Conservation (phyloP, 2,888 invertebrate species). For the Mechanitis mazaeus region DNA sequence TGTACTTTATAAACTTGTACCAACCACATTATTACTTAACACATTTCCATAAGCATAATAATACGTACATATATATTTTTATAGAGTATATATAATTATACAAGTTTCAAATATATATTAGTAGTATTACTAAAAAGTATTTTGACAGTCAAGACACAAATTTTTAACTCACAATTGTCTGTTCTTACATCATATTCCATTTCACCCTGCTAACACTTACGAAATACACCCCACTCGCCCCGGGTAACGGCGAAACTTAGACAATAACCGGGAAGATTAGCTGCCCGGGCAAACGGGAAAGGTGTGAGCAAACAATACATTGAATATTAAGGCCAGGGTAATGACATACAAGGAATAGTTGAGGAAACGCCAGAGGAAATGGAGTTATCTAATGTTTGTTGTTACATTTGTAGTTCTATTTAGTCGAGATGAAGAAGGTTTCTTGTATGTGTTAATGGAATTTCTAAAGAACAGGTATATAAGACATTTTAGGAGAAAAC, state of each 20-base stretch:
- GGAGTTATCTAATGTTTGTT: slow-evolving; percentile 12
- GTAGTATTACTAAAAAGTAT: too few relatives aligned
- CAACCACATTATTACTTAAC: slow-evolving; percentile 10
- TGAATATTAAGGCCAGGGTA: slow-evolving; percentile 28
- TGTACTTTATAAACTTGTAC: slow-evolving; percentile 17
- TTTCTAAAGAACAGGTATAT: too few relatives aligned
- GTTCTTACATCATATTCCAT: slow-evolving; percentile 13
- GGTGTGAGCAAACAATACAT: slow-evolving; percentile 26
- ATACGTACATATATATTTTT: neutral
- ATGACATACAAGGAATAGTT: slow-evolving; percentile 18
- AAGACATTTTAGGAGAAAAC: too few relatives aligned
- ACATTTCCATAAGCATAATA: neutral
- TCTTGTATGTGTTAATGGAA: neutral
- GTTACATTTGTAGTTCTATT: slow-evolving; percentile 5
- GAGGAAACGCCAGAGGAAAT: slow-evolving; percentile 11
- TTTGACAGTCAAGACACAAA: too few relatives aligned
- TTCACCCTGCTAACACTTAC: slow-evolving; percentile 30
- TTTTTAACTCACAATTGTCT: too few relatives aligned
- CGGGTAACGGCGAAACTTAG: slow-evolving; percentile 51
- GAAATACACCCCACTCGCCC: slow-evolving; percentile 33
- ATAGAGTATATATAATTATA: too few relatives aligned
- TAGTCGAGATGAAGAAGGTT: neutral
- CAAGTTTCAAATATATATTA: too few relatives aligned
- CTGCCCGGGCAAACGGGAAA: slow-evolving; percentile 15
- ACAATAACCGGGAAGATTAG: slow-evolving; percentile 47